Conservation (phyloP, 1,140 invertebrate genomes). For the Halotydeus destructor region DNA sequence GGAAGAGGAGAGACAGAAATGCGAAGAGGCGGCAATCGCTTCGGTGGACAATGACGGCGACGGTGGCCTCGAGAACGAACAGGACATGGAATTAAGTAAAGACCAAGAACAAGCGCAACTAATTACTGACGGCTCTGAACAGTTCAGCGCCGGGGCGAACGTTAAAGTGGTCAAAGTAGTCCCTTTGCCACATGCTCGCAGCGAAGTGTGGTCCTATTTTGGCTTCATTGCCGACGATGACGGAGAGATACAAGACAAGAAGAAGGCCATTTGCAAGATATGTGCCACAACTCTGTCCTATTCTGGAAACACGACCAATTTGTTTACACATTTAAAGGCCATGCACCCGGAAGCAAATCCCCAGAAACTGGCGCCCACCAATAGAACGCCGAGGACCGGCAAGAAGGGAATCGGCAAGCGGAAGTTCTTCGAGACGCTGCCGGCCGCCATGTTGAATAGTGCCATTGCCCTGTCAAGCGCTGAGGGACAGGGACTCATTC, state of each 20-base stretch:
- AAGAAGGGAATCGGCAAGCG: background rate
- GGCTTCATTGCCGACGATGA: slow-evolving; percentile 15
- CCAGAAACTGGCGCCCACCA: slow-evolving; percentile 7
- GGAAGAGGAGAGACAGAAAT: too few relatives aligned
- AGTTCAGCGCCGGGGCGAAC: too few relatives aligned
- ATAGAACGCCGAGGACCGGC: background rate
- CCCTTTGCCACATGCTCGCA: slow-evolving; percentile 14
- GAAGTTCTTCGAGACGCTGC: background rate
- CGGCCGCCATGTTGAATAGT: background rate
- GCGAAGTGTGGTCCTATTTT: slow-evolving; percentile 15
- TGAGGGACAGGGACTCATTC: background rate
- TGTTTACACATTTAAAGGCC: slow-evolving; percentile 18
- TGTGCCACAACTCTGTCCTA: slow-evolving; percentile 13
- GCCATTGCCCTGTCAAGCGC: background rate
- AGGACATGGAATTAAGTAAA: too few relatives aligned
- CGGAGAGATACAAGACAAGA: slow-evolving; percentile 13
- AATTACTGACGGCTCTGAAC: too few relatives aligned
- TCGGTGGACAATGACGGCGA: too few relatives aligned
- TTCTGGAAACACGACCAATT: slow-evolving; percentile 16
- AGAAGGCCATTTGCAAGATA: slow-evolving; percentile 13
- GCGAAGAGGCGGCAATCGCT: too few relatives aligned
- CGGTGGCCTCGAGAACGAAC: too few relatives aligned
- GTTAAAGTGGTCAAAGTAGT: slow-evolving; percentile 10
- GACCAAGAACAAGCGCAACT: too few relatives aligned
- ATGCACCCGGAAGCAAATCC: slow-evolving; percentile 14